phyloP scores from a whole-genome alignment of 2,797 vertebrate species.

The Scolopax bukidnonensis region DNA sequence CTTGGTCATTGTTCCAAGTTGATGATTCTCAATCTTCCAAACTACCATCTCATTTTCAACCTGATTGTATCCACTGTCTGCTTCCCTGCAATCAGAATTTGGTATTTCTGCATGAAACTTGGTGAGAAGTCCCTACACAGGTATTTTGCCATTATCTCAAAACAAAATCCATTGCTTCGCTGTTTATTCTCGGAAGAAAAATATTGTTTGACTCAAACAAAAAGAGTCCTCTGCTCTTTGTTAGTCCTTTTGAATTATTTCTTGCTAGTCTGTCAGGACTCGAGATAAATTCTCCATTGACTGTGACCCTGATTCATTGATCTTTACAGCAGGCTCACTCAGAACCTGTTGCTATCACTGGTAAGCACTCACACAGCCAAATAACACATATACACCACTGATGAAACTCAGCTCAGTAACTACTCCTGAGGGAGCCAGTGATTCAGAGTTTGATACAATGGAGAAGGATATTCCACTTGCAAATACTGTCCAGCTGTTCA shows the following conservation, averaged over 20 bases:
- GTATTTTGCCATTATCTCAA: not conserved
- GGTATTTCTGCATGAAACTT: not conserved
- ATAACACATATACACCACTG: not conserved
- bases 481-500: slow-evolving; percentile 28
- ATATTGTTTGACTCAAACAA: not conserved
- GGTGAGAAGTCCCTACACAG: not conserved
- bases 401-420: not conserved
- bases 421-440: not conserved
- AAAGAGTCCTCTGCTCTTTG: not conserved
- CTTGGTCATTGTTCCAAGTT: not conserved
- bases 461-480: not conserved
- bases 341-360: not conserved
- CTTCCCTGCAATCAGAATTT: not conserved
- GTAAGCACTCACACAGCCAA: not conserved
- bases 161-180: not conserved
- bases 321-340: not conserved
- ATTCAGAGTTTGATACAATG: not conserved
- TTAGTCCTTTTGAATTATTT: slow-evolving; percentile 4
- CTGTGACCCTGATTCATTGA: not conserved
- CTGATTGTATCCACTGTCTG: not conserved
- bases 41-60: not conserved
- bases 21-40: not conserved
- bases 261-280: not conserved
- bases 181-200: not conserved
- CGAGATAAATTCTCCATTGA: not conserved